Percentiles rank a stretch among this genome's conserved stretches.
Evolutionary conservation across 1,140 invertebrate genomes (phyloP).

Genomic region (Portunus trituberculatus): DNA sequence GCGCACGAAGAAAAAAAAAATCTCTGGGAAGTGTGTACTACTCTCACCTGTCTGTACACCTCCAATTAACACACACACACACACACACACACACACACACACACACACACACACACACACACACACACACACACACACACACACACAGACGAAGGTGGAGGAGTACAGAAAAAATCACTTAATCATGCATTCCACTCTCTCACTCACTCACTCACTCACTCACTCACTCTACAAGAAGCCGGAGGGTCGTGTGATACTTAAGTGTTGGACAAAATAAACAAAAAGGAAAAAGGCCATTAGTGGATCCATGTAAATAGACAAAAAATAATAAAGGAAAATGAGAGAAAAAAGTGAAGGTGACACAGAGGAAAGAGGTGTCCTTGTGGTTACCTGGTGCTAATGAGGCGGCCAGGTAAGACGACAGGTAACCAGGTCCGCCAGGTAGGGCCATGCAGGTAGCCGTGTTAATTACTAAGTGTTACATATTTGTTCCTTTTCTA

Average conservation of each 20-base stretch:
- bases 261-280: neutral
- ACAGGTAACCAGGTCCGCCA: neutral
- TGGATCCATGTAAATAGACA: neutral
- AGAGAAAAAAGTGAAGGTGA: no score
- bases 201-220: conserved; percentile 49
- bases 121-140: neutral
- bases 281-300: no score
- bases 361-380: no score
- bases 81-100: conserved; percentile 20
- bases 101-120: conserved; percentile 15
- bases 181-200: conserved; percentile 19
- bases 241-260: neutral
- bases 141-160: neutral
- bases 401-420: neutral
- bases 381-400: no score
- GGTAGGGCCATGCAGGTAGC: neutral
- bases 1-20: no score
- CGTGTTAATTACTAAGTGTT: neutral
- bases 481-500: neutral
- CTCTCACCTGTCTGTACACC: neutral
- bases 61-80: neutral
- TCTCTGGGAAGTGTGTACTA: neutral
- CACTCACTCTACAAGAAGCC: neutral
- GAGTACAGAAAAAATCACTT: neutral
- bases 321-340: neutral